Evolutionary conservation across 2,888 invertebrate genomes (phyloP), one percentile per base, ranked within the genome.

Genomic region (Philereme vetulata): DNA sequence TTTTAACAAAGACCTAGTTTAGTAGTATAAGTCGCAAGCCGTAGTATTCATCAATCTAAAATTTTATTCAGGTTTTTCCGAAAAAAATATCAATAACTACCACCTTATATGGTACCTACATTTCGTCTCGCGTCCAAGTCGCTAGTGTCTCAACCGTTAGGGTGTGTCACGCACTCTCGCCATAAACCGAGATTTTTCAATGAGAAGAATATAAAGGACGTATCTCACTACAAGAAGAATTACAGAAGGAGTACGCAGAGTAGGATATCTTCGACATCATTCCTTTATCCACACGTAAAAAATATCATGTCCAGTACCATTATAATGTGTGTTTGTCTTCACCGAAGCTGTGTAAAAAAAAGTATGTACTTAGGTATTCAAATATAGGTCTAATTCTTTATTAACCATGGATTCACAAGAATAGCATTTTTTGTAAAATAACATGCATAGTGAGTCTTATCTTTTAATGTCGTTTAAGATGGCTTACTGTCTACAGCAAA

Each of bases 181-280:
- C 64, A 65, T 70, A 70, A 68, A 64, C 67, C 56, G 66, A 70
- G 72, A 74, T 72, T 77, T 75, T 76, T 74, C 75, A 76, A 72
- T 73, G 73, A 61, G 69, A 55, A 63, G 60, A 58, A 75, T 72
- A 74, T 75, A 72, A 72, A 68, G 66, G 68, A 52, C 62, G 67
- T 70, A 70, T 65, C 68, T 72, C 63, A 67, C 67, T 66, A 56
- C 51, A 46, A 55, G 49, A 10, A 44, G 8, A 11, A 35, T 5
- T 50, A 56, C 54, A 60, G 58, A 10, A 11, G 4, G 4, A 47
- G 11, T 6, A 11, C 21, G 8, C 21, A 4, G 33, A 51, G 46
- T 42, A n/a, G 10, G 42, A 42, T 5, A 38, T 38, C 35, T 1
- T 7, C 8, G 38, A 6, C 38, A 0, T 3, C 6, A 38, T 21